A percentile compares a stretch with the other conserved stretches of the same genome.
These are phyloP conservation scores for Nasonia oneida DNA, from an alignment of 2,888 invertebrate genomes.

Conservation along the genomic window DNA sequence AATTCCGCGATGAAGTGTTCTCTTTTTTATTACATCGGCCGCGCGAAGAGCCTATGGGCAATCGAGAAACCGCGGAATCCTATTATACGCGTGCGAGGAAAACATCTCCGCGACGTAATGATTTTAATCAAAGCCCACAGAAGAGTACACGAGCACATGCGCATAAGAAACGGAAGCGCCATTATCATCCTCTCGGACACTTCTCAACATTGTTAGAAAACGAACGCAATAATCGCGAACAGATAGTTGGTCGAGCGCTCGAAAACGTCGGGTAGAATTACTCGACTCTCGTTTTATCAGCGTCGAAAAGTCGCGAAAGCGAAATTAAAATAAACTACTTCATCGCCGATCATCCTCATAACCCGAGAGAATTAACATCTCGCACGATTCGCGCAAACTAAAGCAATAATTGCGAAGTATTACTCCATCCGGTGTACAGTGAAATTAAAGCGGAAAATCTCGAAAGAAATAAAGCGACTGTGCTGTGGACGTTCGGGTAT, in stretches of 20 bases:
- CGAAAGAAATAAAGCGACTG: not conserved
- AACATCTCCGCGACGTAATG: not conserved
- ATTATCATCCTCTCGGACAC: too few species aligned
- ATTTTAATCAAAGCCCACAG: not conserved
- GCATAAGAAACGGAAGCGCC: too few species aligned
- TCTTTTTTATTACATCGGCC: not conserved
- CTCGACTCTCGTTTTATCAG: not conserved
- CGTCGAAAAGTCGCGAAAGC: not conserved
- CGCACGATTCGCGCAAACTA: not conserved
- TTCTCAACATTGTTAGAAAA: too few species aligned
- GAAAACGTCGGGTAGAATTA: not conserved
- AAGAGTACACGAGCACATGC: not conserved
- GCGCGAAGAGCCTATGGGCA: constrained; percentile 4
- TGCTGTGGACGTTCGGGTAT: not conserved
- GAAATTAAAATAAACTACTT: not conserved
- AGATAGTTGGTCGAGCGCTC: not conserved
- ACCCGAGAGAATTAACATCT: not conserved
- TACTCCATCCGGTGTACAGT: not conserved
- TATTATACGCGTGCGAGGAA: constrained; percentile 14
- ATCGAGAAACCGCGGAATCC: constrained; percentile 49
- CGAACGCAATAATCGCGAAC: too few species aligned
- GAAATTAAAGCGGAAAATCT: not conserved
- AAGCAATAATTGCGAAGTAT: not conserved
- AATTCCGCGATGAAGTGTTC: not conserved
- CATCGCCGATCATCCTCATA: not conserved